These are phyloP conservation scores for Notarius lentiginosus DNA, from an alignment of 2,113 vertebrate species.

Conservation along the genomic window DNA sequence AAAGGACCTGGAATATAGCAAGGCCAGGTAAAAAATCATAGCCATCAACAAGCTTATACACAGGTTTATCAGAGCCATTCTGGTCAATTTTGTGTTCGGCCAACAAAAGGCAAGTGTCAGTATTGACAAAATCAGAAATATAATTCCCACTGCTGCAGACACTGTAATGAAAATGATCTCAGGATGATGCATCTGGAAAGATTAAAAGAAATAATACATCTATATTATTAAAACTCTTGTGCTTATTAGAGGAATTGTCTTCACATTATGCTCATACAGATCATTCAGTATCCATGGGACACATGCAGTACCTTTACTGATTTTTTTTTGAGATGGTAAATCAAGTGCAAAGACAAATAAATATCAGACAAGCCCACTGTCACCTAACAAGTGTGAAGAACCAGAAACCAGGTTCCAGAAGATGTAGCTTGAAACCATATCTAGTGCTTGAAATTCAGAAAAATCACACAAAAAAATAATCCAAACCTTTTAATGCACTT, in stretches of 20 bases:
- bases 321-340: background rate
- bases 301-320: background rate
- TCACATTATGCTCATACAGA: background rate
- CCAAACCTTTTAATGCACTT: too few species aligned
- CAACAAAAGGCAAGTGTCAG: background rate
- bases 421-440: too few species aligned
- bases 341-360: too few species aligned
- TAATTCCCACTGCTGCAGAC: background rate
- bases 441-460: too few species aligned
- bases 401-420: too few species aligned
- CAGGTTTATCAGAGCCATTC: background rate
- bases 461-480: too few species aligned
- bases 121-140: background rate
- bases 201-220: background rate
- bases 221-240: background rate
- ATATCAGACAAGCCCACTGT: background rate
- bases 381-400: background rate
- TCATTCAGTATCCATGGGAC: background rate
- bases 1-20: too few species aligned
- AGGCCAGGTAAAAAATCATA: background rate
- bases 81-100: conserved; percentile 2
- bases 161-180: background rate
- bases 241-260: background rate
- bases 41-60: background rate
- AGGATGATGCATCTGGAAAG: background rate